Evolutionary conservation across 2,888 invertebrate genomes (phyloP).

Genomic region (Crossocerus cetratus): DNA sequence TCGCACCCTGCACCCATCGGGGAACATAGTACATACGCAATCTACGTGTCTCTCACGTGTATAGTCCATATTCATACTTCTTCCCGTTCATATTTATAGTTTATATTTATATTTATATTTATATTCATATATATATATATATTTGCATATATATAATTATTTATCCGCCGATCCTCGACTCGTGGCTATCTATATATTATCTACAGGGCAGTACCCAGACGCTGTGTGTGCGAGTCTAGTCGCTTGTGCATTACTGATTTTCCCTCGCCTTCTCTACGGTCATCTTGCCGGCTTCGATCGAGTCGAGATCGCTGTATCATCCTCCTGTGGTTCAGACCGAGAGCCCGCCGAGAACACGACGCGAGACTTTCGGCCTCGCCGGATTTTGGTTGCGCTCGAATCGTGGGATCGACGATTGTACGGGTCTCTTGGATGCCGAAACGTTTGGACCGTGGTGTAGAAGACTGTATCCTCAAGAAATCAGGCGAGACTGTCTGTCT

Average conservation of each 20-base stretch:
- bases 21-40: slow-evolving; percentile 28
- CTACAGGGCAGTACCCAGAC: slow-evolving; percentile 70
- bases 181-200: slow-evolving; percentile 66
- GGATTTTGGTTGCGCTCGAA: too few species aligned
- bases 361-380: too few species aligned
- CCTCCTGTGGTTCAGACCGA: too few species aligned
- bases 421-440: too few species aligned
- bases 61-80: slow-evolving; percentile 25
- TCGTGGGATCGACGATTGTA: too few species aligned
- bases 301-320: too few species aligned
- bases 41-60: neutral
- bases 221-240: slow-evolving; percentile 58
- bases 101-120: slow-evolving; percentile 55
- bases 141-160: slow-evolving; percentile 56
- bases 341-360: too few species aligned
- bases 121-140: slow-evolving; percentile 55
- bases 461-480: too few species aligned
- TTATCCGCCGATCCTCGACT: slow-evolving; percentile 44
- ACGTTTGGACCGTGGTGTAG: too few species aligned
- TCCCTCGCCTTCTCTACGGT: slow-evolving; percentile 36
- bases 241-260: neutral
- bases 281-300: too few species aligned
- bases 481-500: too few species aligned
- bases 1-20: slow-evolving; percentile 51
- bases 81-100: slow-evolving; percentile 34